Base-by-base conservation (phyloP, 2,888 invertebrate species). In the Meloe dianella region DNA sequence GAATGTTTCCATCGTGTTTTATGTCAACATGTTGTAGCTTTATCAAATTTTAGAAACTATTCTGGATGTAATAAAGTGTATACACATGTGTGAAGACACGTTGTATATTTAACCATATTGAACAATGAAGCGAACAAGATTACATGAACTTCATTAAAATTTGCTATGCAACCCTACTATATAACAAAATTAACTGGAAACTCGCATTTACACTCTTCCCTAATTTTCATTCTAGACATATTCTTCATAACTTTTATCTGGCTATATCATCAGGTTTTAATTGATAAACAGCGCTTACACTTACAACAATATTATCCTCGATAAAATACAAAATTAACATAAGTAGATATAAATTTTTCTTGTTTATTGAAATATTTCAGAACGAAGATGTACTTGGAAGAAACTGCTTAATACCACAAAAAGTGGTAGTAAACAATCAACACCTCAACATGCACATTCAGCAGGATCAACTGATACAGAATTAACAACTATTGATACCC, bases 381-480 rank as follows among this genome's bases (percentile, higher is more conserved):
- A 92, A 78, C 87, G 93, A n/a, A 87, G 91, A 2, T 90, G 91
- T 76, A 93, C 93, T 0, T 94, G 93, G 94, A 86, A 90, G 60
- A 86, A 91, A 35, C 86, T 93, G 62, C 85, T 93, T 22, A 88
- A 90, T 51, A 80, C 81, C 30, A 82, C 80, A 57, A 78, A 77
- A 69, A 70, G 77, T 7, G 65, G 62, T 27, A 61, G 57, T 17
- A 71, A 71, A 60, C 65, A 71, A 56, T 63, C 63, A 17, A 71
- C 78, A 14, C 90, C 90, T 0, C 90, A 90, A 14, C 89, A 91
- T 76, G 91, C 91, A 80, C 86, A 87, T 74, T 93, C 92, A 2
- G 92, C 90, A 0, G 89, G 91, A 1, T 94, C 93, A 6, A 94
- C 93, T 0, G 94, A 94, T 79, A 94, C 94, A 1, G 94, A 94